Evolutionary conservation across 2,797 vertebrate genomes (phyloP), one percentile per base, ranked within the genome.

Genomic region (Toxotes lorentzi): DNA sequence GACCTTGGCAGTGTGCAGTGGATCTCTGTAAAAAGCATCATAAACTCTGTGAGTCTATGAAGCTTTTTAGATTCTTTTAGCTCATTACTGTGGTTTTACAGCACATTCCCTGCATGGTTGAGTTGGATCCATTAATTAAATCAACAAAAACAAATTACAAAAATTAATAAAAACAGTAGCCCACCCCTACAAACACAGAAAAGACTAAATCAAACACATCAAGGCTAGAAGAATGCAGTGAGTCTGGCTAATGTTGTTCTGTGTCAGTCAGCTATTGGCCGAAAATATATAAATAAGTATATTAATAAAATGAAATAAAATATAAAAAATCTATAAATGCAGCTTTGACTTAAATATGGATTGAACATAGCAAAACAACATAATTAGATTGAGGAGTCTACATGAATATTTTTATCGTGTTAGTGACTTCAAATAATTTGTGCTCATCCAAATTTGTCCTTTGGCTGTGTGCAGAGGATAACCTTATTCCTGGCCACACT

Each of bases 401-500:
- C 69, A n/a, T 38, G 11, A 35, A 5, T 1, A 2, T 30, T 35
- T 65, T 14, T 73, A 51, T 51, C 63, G 24, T 38, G 16, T 60
- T 57, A 74, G 65, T 53, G 72, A 45, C 50, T 12, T 53, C 48
- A 19, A 47, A 71, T 72, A 66, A 75, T 69, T 12, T 30, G 51
- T 27, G 51, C 23, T 70, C 35, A 69, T 53, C 56, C 17, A 66
- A 60, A 81, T 41, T 5, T 56, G 68, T 72, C 58, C 68, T 72
- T 35, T 50, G 70, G 65, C 61, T 50, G 16, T 72, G 58, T 64
- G 73, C 32, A 47, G 59, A 71, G 66, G 63, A 16, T 78, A 77
- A 85, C 81, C 68, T 86, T 74, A 70, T 66, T 56, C 6, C 23
- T 81, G 81, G 81, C 81, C 5, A 35, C 47, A n/a, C 57, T 80